These are phyloP conservation scores for Eurytemora carolleeae DNA, from an alignment of 1,140 invertebrate species.

Conservation along the genomic window DNA sequence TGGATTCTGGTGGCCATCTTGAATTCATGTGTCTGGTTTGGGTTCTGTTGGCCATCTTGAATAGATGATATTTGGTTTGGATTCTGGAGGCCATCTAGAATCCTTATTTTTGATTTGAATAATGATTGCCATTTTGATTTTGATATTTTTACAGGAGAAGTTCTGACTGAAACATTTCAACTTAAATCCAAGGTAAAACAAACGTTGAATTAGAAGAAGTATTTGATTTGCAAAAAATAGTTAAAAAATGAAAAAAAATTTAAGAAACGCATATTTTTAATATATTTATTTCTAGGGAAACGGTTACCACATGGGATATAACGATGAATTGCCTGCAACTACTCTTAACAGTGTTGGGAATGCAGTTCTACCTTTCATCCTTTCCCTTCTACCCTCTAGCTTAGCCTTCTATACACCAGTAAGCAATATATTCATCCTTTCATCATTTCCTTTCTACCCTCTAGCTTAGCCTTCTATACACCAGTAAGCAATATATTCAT, in stretches of 20 bases:
- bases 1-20: too few species aligned
- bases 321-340: slow-evolving; percentile 9
- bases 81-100: too few species aligned
- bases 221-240: too few species aligned
- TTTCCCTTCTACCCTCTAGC: slow-evolving; percentile 7
- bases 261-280: too few species aligned
- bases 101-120: slow-evolving; percentile 3
- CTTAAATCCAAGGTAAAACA: neutral
- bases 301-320: slow-evolving; percentile 11
- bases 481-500: too few species aligned
- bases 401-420: slow-evolving; percentile 1
- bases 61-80: too few species aligned
- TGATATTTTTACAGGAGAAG: neutral
- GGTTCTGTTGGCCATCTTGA: neutral
- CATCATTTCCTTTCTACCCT: too few species aligned
- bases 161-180: slow-evolving; percentile 4
- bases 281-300: neutral
- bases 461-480: too few species aligned
- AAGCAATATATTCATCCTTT: too few species aligned
- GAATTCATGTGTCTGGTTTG: slow-evolving; percentile 1
- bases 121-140: too few species aligned
- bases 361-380: slow-evolving; percentile 7
- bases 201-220: neutral
- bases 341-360: slow-evolving; percentile 8
- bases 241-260: too few species aligned